Evolutionary conservation across 2,888 invertebrate species (phyloP), one percentile per base, ranked within the genome.

Genomic region (Petrolisthes manimaculis): DNA sequence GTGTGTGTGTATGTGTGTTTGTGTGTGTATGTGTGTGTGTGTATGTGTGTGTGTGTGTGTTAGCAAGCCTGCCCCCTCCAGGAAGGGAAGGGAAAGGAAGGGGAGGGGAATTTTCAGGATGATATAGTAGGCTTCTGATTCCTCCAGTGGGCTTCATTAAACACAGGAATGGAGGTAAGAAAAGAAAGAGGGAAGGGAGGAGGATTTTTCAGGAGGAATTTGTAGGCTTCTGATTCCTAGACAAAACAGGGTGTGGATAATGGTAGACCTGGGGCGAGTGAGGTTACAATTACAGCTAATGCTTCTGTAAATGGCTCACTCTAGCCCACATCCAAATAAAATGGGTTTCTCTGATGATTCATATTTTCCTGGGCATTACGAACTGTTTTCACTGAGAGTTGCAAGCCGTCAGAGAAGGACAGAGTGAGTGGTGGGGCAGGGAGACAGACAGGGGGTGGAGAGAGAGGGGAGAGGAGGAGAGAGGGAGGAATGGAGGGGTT

Each of bases 321-420:
- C 71, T 71, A 18, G 51, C 53, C n/a, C 53, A 54, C 24, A 83
- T 83, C 71, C 75, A 37, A 84, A 75, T 74, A 77, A 24, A 24
- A 56, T n/a, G 54, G 12, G 56, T 84, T 77, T 67, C 55, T 75
- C 56, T 77, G 54, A 74, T 61, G 83, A 83, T 83, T 83, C 83
- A 83, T 12, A 74, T 55, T 83, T 83, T 84, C 77, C 21, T 75
- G 56, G 54, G 77, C 75, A 77, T 75, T 84, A 84, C 37, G 37
- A 18, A 77, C 54, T 84, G 84, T 77, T 84, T 84, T 84, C 54
- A 83, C 71, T 84, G 84, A 21, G 74, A 74, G 71, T 75, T 84
- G 75, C 56, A 77, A 79, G 79, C 55, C 54, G 79, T 79, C 79
- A 79, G 56, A 61, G 61, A 61, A 14, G 14, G 14, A 61, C 61